Evolutionary conservation across 2,888 invertebrate genomes (phyloP), one percentile per base, ranked within the genome.

Genomic region (Lissocephala sabroskyi): DNA sequence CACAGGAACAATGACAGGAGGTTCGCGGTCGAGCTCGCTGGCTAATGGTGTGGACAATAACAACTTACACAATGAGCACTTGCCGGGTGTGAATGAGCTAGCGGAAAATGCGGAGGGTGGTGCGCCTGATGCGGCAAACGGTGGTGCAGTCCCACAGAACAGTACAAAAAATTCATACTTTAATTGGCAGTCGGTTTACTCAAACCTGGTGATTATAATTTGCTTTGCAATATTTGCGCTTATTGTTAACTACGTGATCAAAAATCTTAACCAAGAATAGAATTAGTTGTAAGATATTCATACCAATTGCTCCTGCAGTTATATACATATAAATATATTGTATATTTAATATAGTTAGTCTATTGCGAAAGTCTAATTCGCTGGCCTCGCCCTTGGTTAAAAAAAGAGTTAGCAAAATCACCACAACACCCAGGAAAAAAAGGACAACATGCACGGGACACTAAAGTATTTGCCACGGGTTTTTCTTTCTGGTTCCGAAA

Each of bases 201-300:
- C 95, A 63, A 97, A 97, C 86, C 86, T 96, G 66, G 90, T 93
- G 84, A 94, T 97, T 67, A 88, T 97, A 54, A 88, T 96, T 64
- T 94, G 96, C 59, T 94, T 97, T 86, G 95, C 94, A 62, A 92
- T 93, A 62, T 96, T 97, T 84, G 96, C 95, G 40, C 94, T 93
- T 81, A 92, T 93, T 82, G 97, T 97, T 54, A 96, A 95, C 88
- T 95, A 94, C 87, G 95, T 97, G 63, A 87, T 95, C 84, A 90
- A 90, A 82, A 92, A 90, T 80, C 89, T 91, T 82, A 90, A 90
- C 76, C 88, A 89, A 82, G 82, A 81, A 79, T 81, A 80, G 78
- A 63, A 63, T 39, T 70, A 60, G 52, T 54, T 58, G 45, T 65
- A 65, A 65, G 65, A 57, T 59, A 62, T 50, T 65, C 51, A 47